Percentiles rank a stretch among this genome's conserved stretches.
Conservation (phyloP, 2,113 vertebrate genomes). For the Spizaetus ornatus region DNA sequence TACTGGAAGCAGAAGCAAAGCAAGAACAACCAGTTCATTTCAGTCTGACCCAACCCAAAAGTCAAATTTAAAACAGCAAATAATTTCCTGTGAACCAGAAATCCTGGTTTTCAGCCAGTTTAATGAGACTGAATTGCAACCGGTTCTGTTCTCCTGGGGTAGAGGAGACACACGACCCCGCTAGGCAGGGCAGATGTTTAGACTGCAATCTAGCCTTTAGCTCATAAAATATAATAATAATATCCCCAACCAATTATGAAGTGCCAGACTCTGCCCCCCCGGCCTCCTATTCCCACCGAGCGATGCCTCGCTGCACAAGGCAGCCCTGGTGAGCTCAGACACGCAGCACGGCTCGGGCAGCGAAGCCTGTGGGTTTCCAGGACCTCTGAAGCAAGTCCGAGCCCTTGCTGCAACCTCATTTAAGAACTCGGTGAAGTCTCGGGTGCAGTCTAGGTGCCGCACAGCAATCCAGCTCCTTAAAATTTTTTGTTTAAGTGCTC, state of each 20-base stretch:
- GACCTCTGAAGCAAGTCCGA: background rate
- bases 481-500: background rate
- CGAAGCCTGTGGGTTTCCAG: background rate
- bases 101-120: background rate
- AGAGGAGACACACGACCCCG: background rate
- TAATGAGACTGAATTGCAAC: background rate
- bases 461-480: background rate
- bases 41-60: background rate
- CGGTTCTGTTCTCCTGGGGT: background rate
- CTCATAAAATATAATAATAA: background rate
- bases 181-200: constrained; percentile 31
- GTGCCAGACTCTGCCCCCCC: background rate
- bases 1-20: background rate
- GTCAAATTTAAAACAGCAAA: background rate
- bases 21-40: background rate
- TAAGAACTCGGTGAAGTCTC: background rate
- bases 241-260: background rate
- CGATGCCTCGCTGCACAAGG: background rate
- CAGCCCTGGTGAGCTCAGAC: background rate
- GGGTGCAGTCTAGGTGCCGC: background rate
- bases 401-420: background rate
- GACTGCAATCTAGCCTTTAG: background rate
- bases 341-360: background rate
- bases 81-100: constrained; percentile 36
- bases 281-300: background rate